A percentile compares a stretch with the other conserved stretches of the same genome.
Evolutionary conservation across 2,797 vertebrate species (phyloP).

Genomic region (Ptychadena robeensis): DNA sequence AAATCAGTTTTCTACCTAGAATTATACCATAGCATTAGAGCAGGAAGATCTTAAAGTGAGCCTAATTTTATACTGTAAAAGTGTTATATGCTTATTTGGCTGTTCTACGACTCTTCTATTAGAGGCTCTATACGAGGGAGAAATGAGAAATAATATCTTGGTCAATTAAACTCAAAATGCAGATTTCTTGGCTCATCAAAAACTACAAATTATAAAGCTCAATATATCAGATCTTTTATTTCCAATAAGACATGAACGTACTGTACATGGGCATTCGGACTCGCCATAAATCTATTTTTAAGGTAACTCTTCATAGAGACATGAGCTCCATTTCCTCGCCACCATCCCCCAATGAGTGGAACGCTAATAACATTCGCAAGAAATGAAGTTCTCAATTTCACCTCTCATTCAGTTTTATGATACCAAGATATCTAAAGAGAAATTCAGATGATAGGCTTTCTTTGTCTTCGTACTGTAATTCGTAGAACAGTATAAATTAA

Average conservation of each 20-base stretch:
- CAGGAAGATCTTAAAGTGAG: constrained; percentile 49
- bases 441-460: constrained; percentile 73
- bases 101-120: constrained; percentile 59
- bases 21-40: too few species aligned
- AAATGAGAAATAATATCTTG: constrained; percentile 62
- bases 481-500: constrained; percentile 70
- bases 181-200: constrained; percentile 63
- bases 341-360: constrained; percentile 61
- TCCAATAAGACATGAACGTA: constrained; percentile 55
- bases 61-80: constrained; percentile 61
- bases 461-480: constrained; percentile 71
- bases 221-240: constrained; percentile 59
- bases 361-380: constrained; percentile 68
- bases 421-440: constrained; percentile 64
- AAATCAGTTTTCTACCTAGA: too few species aligned
- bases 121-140: constrained; percentile 58
- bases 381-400: constrained; percentile 69
- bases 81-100: constrained; percentile 63
- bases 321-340: constrained; percentile 64
- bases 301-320: constrained; percentile 63
- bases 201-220: constrained; percentile 59
- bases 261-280: constrained; percentile 44
- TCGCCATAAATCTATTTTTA: constrained; percentile 59
- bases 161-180: constrained; percentile 63
- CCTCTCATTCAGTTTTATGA: constrained; percentile 71